Evolutionary conservation across 2,113 vertebrate genomes (phyloP).

Genomic region (Gasterosteus aculeatus): DNA sequence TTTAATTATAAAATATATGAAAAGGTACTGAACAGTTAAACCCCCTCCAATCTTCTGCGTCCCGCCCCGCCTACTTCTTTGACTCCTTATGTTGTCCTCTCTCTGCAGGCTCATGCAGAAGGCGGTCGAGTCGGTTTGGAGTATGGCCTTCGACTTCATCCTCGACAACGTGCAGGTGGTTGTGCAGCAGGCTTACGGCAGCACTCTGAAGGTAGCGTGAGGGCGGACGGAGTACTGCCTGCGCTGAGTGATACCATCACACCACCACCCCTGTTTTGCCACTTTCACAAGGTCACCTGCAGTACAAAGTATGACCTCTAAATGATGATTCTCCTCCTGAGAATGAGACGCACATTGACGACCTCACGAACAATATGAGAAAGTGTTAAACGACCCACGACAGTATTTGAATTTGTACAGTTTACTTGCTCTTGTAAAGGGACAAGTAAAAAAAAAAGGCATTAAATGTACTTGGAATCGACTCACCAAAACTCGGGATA

Average conservation of each 20-base stretch:
- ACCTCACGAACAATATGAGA: background rate
- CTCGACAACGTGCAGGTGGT: conserved; percentile 98
- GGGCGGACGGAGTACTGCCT: conserved; percentile 5
- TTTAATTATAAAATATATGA: conserved; percentile 98
- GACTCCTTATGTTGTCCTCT: background rate
- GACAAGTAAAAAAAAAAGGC: conserved; percentile 13
- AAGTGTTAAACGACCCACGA: conserved; percentile 23
- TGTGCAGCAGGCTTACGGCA: conserved; percentile 95
- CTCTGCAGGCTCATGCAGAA: conserved; percentile 92
- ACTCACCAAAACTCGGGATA: conserved; percentile 20
- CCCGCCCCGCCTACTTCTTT: background rate
- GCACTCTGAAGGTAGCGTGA: conserved; percentile 94
- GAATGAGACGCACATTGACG: background rate
- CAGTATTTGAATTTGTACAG: conserved; percentile 19
- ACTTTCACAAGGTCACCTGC: conserved; percentile 9
- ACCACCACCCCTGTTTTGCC: conserved; percentile 7
- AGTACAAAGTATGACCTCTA: conserved; percentile 7
- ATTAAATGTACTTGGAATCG: conserved; percentile 18
- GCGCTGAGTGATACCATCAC: conserved; percentile 4
- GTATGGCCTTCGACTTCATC: conserved; percentile 99
- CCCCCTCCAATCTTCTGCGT: background rate
- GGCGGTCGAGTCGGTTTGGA: conserved; percentile 97
- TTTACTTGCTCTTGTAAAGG: conserved; percentile 11
- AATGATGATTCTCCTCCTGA: background rate
- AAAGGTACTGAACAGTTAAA: conserved; percentile 72